These are phyloP conservation scores for Accipiter virgatus DNA, from an alignment of 2,113 vertebrate genomes.

Conservation along the genomic window DNA sequence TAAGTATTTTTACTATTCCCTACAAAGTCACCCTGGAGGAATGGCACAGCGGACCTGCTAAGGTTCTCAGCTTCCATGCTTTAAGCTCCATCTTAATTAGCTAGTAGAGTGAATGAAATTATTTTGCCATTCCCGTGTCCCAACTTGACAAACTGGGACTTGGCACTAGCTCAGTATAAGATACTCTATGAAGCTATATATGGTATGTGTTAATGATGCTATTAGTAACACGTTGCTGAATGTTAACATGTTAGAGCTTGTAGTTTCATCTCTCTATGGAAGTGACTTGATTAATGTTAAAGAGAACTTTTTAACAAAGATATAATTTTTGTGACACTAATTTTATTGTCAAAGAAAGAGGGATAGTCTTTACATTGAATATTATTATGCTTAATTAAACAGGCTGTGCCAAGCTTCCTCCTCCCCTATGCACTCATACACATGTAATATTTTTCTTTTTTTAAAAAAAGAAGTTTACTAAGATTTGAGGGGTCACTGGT, in stretches of 20 bases:
- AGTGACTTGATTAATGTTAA: constrained; percentile 44
- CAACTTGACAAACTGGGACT: constrained; percentile 62
- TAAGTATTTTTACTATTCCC: constrained; percentile 55
- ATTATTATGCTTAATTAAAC: constrained; percentile 69
- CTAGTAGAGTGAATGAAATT: constrained; percentile 49
- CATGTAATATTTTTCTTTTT: neutral
- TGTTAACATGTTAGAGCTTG: constrained; percentile 52
- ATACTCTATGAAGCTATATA: constrained; percentile 34
- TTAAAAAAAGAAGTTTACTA: neutral
- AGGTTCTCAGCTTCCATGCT: constrained; percentile 52
- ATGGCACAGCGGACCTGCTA: constrained; percentile 27
- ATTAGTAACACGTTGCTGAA: constrained; percentile 63
- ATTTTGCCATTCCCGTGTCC: constrained; percentile 63
- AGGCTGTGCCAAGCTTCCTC: constrained; percentile 14
- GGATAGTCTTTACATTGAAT: constrained; percentile 59
- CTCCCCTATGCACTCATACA: neutral
- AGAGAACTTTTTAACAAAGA: constrained; percentile 58
- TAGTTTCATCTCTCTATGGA: constrained; percentile 43
- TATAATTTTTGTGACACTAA: constrained; percentile 52
- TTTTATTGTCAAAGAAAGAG: constrained; percentile 58
- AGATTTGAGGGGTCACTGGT: neutral
- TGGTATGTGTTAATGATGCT: constrained; percentile 64
- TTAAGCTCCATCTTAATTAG: constrained; percentile 71
- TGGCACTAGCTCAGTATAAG: constrained; percentile 36
- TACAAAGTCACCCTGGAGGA: constrained; percentile 63